Evolutionary conservation across 2,888 invertebrate genomes (phyloP), one percentile per base, ranked within the genome.

Genomic region (Xestoiulus laeticollis): DNA sequence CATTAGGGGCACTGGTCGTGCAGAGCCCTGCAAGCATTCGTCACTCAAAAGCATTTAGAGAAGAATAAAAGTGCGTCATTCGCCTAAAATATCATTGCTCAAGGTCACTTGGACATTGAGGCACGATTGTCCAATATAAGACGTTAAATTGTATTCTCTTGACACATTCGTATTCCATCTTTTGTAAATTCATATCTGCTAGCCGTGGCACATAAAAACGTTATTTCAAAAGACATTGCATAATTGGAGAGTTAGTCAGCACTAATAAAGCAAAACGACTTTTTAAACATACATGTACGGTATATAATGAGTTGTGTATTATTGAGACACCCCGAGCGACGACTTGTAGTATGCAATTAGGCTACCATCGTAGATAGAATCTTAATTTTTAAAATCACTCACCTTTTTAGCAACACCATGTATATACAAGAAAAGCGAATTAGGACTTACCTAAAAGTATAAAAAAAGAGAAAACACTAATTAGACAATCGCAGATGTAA

Each of bases 141-240:
- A 68, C 26, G 48, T 26, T 26, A 68, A 68, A 68, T n/a, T 68
- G 68, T 26, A 8, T 68, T 68, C 68, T 68, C 26, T 68, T 12
- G 26, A 68, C 68, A 68, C 68, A 68, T 8, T 68, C 59, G 4
- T 22, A 59, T 22, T 59, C 4, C 68, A 68, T 26, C 22, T n/a
- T 26, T 26, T 68, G 14, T 68, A 26, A 68, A 68, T 26, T 68
- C 12, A 68, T 12, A 10, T 68, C 26, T 68, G 26, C 8, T 38
- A 68, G 12, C 68, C 26, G 26, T 26, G 68, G 68, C 68, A 68
- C 68, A 68, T 8, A 68, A 68, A 26, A 26, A 14, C 48, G 16
- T 26, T 26, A 22, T 68, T 68, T 68, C 68, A 68, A 68, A 68
- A 68, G 68, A 68, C 10, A 26, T 68, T 68, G 68, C 68, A 68